phyloP scores from a whole-genome alignment of 1,140 invertebrate genomes.

The Lasioglossum albipes region DNA sequence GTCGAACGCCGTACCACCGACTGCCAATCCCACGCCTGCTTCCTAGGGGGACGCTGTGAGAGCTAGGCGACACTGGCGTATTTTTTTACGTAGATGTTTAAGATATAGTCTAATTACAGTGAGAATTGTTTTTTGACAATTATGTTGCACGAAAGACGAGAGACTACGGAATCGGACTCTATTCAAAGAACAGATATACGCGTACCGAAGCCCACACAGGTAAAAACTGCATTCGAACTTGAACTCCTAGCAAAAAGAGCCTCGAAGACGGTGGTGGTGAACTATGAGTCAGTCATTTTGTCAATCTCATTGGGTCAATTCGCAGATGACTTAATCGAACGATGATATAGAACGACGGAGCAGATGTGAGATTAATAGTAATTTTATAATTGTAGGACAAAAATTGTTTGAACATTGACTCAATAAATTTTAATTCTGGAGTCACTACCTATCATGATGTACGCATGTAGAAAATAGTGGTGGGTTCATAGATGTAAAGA shows the following conservation, averaged over 20 bases:
- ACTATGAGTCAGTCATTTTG: background rate
- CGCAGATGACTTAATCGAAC: background rate
- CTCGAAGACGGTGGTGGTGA: background rate
- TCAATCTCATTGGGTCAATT: background rate
- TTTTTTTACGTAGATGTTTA: conserved; percentile 63
- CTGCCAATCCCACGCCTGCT: conserved; percentile 65
- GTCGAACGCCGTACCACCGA: conserved; percentile 43
- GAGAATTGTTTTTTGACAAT: conserved; percentile 63
- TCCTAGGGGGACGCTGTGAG: conserved; percentile 58
- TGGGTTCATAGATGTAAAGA: background rate
- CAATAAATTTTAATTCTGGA: background rate
- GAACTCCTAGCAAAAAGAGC: background rate
- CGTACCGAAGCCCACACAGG: background rate
- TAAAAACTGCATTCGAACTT: background rate
- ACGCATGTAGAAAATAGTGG: background rate
- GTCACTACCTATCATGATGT: background rate
- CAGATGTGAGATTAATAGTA: background rate
- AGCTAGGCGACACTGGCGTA: conserved; percentile 50
- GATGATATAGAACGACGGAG: background rate
- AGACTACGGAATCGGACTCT: conserved; percentile 29
- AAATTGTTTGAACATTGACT: background rate
- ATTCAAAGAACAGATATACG: background rate
- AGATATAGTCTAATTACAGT: conserved; percentile 61
- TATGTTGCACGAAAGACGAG: conserved; percentile 42
- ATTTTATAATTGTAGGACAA: background rate